phyloP scores from a whole-genome alignment of 2,888 invertebrate genomes.

The Megaustenia siamemsis region DNA sequence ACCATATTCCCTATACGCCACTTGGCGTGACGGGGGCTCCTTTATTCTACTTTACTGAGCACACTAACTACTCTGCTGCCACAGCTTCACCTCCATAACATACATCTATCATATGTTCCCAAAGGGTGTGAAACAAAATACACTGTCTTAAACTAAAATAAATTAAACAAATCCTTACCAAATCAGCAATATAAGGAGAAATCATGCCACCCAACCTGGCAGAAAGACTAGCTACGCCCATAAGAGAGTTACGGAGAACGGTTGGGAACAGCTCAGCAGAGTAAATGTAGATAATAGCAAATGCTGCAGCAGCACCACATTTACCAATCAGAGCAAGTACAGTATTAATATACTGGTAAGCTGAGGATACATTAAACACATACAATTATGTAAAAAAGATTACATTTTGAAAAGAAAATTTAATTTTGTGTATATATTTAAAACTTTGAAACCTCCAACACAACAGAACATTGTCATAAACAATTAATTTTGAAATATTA shows the following conservation, averaged over 20 bases:
- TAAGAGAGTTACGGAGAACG: slow-evolving; percentile 84
- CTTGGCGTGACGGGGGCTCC: no score
- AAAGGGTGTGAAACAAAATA: not conserved
- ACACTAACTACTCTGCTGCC: no score
- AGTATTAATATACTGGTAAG: slow-evolving; percentile 73
- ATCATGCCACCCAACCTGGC: slow-evolving; percentile 57
- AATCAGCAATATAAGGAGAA: slow-evolving; percentile 55
- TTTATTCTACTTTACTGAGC: no score
- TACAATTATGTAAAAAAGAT: no score
- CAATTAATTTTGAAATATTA: no score
- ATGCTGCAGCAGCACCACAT: slow-evolving; percentile 89
- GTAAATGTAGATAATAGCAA: slow-evolving; percentile 91
- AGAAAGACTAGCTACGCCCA: slow-evolving; percentile 54
- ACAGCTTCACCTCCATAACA: not conserved
- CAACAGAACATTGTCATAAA: no score
- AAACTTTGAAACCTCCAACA: no score
- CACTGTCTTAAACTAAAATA: not conserved
- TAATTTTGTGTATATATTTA: not conserved
- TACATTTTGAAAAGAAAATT: no score
- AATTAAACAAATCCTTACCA: slow-evolving; percentile 28
- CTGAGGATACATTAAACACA: slow-evolving; percentile 21
- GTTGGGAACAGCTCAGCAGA: slow-evolving; percentile 94
- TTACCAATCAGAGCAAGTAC: slow-evolving; percentile 87
- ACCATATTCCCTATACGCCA: no score
- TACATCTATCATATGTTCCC: not conserved